Base-by-base conservation (phyloP, 2,113 vertebrate genomes). In the Caranx melampygus region DNA sequence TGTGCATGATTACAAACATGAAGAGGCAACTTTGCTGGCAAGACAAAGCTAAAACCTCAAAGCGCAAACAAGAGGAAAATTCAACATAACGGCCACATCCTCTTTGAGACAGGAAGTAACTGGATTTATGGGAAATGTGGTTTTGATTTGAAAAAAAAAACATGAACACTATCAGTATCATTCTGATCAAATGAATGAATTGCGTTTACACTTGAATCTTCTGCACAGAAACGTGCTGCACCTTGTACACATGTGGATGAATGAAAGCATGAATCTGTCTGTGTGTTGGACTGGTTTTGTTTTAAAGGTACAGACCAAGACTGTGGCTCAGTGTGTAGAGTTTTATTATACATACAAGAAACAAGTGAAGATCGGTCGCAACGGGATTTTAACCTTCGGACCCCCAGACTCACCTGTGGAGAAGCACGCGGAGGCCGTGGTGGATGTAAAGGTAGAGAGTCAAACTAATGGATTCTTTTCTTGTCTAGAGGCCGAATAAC, bases 341-440 rank as follows among this genome's bases (percentile, higher is more conserved):
- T 99, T 98, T 90, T 99, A 99, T 92, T 99, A 99, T 86, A 98
- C 98, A 0, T 98, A 97, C 87, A 99, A 99, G 92, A 99, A 98
- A 84, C 97, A 97, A 88, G 96, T 97, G 89, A 99, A 98, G 91
- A 96, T 98, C 7, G 96, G 96, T 55, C 97, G 97, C 47, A 97
- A 95, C 0, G 97, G 97, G 68, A 95, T 94, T 21, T 91, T 97
- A 31, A 96, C 95, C 73, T 99, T 96, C 3, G 98, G 98, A 8
- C 97, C 98, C 40, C 87, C 95, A 42, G 95, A 97, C 40, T 89
- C 76, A 1, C 87, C 93, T 0, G 62, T 33, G 51, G 95, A 94
- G 4, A 96, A 95, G 64, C 94, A 90, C 55, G 77, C 93, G 0
- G 96, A 96, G 88, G 95, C 96, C 49, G 95, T 97, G 69, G 92